phyloP scores from a whole-genome alignment of 2,113 vertebrate species.

The Dasyornis broadbenti region DNA sequence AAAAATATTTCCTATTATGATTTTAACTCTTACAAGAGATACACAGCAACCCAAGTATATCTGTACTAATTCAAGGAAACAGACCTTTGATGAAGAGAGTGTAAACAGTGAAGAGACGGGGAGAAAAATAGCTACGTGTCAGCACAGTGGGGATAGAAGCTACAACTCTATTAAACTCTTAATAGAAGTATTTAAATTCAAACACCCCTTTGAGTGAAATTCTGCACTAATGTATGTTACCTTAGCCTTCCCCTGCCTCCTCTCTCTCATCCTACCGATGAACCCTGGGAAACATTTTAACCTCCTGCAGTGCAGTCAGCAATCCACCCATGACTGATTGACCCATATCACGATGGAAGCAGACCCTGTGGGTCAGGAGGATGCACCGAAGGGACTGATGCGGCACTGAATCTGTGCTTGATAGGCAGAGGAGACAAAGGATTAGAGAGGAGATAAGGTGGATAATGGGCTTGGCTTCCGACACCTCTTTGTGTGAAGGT shows the following conservation, averaged over 20 bases:
- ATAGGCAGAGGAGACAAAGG: background rate
- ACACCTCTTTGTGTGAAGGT: background rate
- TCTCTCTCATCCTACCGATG: background rate
- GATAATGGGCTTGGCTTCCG: background rate
- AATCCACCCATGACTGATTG: background rate
- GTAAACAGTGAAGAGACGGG: background rate
- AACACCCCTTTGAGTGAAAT: slow-evolving; percentile 44
- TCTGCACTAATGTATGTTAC: background rate
- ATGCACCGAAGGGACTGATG: background rate
- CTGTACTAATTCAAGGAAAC: background rate
- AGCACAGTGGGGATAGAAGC: background rate
- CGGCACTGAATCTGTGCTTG: background rate
- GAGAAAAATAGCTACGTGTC: background rate
- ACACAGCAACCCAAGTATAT: background rate
- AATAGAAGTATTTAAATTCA: slow-evolving; percentile 48
- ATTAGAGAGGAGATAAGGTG: background rate
- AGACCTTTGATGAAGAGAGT: background rate
- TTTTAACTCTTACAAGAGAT: background rate
- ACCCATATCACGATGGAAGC: background rate
- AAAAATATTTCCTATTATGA: background rate
- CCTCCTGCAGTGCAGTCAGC: background rate
- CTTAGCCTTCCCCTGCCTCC: background rate
- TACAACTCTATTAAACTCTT: slow-evolving; percentile 17
- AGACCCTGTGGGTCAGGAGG: background rate
- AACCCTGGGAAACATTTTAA: background rate